Base-by-base conservation (phyloP, 2,888 invertebrate species). In the Antitype chi region DNA sequence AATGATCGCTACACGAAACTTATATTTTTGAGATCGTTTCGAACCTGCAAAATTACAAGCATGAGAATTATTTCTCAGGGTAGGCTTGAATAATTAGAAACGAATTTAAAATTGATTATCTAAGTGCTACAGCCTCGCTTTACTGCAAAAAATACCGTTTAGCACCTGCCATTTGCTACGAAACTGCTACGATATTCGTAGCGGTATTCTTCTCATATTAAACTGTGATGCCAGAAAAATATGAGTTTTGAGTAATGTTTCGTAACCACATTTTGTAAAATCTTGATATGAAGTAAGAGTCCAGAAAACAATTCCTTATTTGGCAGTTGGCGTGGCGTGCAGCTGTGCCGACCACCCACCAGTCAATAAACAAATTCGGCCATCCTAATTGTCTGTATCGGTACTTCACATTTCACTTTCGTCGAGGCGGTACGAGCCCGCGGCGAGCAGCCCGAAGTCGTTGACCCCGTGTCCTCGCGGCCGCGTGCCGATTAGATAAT, bases 401-500 rank as follows among this genome's bases (percentile, higher is more conserved):
- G 90, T 91, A 91, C 90, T 94, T 94, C 92, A 92, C 94, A 94
- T 96, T 96, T 96, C 96, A 96, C 96, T 96, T 96, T 96, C 96
- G 90, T 92, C 92, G 91, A 90, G 92, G 88, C 92, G 90, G 89
- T 88, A 85, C 90, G 87, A 90, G 90, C 80, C 89, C 91, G 92
- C 92, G 88, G 92, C 91, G 91, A 93, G 91, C 94, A 92, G 93
- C 91, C 90, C 91, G 90, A 91, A 89, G 96, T 95, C 96, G 93
- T 90, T 93, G 95, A 93, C 92, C 96, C 92, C 91, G 89, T 91
- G 96, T 96, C 95, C 95, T 96, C 96, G 96, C 94, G 93, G 91
- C 94, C 93, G 96, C 94, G 96, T 95, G 95, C 96, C 95, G 96
- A 95, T 96, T 96, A 96, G 96, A 96, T 96, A 96, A 96, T 96